phyloP scores from a whole-genome alignment of 2,113 vertebrate genomes.

The Xiphorhynchus elegans region DNA sequence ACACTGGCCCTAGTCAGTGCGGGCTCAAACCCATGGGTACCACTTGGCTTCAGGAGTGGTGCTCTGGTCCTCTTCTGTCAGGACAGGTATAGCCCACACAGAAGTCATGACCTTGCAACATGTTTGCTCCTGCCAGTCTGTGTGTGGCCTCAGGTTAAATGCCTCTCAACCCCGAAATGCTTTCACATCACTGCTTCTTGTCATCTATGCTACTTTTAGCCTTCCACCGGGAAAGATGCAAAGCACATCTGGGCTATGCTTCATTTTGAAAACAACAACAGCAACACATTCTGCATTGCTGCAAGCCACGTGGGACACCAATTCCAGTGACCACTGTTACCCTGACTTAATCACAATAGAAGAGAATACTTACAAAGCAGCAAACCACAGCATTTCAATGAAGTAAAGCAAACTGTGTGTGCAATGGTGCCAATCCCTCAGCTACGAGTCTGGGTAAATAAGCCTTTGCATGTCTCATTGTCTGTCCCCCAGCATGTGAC shows the following conservation, averaged over 20 bases:
- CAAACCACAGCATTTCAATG: neutral
- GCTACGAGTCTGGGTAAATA: rapidly evolving
- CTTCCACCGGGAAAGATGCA: neutral
- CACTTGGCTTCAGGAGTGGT: neutral
- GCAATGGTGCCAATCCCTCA: neutral
- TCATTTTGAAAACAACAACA: neutral
- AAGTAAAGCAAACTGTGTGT: neutral
- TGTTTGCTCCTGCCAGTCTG: rapidly evolving
- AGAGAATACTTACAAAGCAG: neutral
- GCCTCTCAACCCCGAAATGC: neutral
- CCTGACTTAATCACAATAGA: neutral
- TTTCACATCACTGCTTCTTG: neutral
- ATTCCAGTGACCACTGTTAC: neutral
- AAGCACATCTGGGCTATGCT: neutral
- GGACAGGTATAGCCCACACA: neutral
- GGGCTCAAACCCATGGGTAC: neutral
- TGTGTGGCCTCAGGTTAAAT: no score
- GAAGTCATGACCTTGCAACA: neutral
- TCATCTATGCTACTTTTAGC: neutral
- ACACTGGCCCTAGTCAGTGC: neutral
- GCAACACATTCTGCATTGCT: neutral
- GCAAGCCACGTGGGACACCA: neutral
- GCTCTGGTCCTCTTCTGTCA: neutral
- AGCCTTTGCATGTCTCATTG: neutral
- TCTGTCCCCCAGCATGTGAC: neutral